Evolutionary conservation across 2,113 vertebrate species (phyloP).

Genomic region (Poeciliopsis retropinna): DNA sequence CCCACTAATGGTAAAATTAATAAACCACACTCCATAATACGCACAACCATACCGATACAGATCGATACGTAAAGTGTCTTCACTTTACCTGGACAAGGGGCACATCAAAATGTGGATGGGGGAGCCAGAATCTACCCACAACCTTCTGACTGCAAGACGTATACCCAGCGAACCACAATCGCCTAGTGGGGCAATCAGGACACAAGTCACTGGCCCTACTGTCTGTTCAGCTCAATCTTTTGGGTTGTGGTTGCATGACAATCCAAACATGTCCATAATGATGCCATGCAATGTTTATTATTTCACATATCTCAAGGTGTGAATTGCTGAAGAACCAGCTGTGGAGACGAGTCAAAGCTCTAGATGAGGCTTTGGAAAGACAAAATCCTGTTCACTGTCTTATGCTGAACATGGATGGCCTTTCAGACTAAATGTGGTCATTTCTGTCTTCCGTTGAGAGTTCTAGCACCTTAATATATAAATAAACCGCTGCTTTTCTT

Average conservation of each 20-base stretch:
- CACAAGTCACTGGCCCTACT: too few species aligned
- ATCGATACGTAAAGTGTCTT: too few species aligned
- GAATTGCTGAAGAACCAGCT: not conserved
- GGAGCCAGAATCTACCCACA: too few species aligned
- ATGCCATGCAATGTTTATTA: not conserved
- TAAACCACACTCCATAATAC: too few species aligned
- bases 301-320: not conserved
- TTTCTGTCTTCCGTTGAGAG: not conserved
- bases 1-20: too few species aligned
- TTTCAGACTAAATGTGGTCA: not conserved
- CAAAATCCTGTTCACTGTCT: not conserved
- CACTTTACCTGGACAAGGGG: too few species aligned
- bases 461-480: not conserved
- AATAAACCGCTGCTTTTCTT: not conserved
- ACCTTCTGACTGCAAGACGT: too few species aligned
- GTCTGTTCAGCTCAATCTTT: not conserved
- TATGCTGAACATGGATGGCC: not conserved
- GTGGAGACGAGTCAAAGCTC: not conserved
- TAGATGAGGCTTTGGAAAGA: not conserved
- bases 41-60: too few species aligned
- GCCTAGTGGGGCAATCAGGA: too few species aligned
- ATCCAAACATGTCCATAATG: not conserved
- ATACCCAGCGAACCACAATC: too few species aligned
- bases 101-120: too few species aligned
- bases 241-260: not conserved